These are phyloP conservation scores for Galbula dea DNA, from an alignment of 2,113 vertebrate genomes.

Conservation along the genomic window DNA sequence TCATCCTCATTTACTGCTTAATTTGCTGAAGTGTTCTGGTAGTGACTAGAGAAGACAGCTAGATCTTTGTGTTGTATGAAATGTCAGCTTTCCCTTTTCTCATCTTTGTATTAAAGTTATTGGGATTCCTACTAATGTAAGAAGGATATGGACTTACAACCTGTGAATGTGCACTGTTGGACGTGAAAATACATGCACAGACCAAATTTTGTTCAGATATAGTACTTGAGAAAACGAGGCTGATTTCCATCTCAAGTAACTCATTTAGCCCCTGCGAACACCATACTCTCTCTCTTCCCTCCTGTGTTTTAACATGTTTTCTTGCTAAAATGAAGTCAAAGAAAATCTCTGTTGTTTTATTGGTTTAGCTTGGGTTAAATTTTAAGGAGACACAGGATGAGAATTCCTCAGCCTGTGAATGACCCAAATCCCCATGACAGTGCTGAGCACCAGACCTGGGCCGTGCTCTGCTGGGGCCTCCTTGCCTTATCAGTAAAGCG, in stretches of 20 bases:
- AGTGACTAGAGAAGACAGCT: not conserved
- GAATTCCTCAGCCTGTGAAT: not conserved
- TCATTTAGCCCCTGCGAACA: not conserved
- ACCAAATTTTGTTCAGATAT: not conserved
- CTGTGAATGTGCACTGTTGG: not conserved
- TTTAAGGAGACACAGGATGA: not conserved
- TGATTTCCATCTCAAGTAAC: not conserved
- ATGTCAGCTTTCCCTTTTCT: not conserved
- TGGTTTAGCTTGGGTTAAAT: not conserved
- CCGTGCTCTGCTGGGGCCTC: not conserved
- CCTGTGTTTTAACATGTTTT: not conserved
- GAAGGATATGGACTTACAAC: not conserved
- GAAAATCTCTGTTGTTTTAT: not conserved
- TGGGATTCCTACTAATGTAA: no score
- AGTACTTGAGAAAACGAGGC: not conserved
- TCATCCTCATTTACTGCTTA: not conserved
- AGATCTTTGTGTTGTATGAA: not conserved
- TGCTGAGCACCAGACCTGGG: no score
- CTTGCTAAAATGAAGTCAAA: not conserved
- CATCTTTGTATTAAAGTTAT: not conserved
- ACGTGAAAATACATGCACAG: not conserved
- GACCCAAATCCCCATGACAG: no score
- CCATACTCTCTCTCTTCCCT: no score
- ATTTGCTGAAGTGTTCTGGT: not conserved
- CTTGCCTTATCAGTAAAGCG: not conserved